Percentiles rank a stretch among this genome's conserved stretches.
phyloP scores from a whole-genome alignment of 2,113 vertebrate genomes.

The Lepus timidus region DNA sequence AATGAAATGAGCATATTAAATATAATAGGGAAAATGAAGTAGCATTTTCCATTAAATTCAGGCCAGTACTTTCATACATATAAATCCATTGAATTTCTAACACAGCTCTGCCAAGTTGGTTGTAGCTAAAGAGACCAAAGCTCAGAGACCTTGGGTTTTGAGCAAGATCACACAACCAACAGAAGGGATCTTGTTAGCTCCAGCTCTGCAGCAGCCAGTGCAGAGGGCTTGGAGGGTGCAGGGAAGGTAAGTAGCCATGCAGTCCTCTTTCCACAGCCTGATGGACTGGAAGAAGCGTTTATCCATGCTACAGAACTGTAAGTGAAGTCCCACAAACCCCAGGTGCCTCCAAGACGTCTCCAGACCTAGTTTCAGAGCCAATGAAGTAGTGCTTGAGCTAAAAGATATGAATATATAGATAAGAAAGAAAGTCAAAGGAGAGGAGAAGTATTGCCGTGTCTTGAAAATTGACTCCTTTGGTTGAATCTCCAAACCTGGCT shows the following conservation, averaged over 20 bases:
- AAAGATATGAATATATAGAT: neutral
- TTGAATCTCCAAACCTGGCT: neutral
- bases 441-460: neutral
- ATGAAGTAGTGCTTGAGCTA: neutral
- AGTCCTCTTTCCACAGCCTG: neutral
- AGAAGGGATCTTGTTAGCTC: neutral
- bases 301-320: neutral
- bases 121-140: neutral
- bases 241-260: neutral
- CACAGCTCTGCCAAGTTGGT: neutral
- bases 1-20: slow-evolving; percentile 38
- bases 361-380: neutral
- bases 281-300: neutral
- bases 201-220: neutral
- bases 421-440: neutral
- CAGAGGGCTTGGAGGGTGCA: neutral
- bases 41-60: neutral
- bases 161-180: neutral
- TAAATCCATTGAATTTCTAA: neutral
- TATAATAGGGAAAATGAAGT: slow-evolving; percentile 36
- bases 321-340: neutral
- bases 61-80: neutral
- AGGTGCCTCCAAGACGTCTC: neutral
- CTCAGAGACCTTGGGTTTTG: neutral
- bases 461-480: neutral